A percentile compares a stretch with the other conserved stretches of the same genome.
Conservation (phyloP, 2,888 invertebrate species). For the Andrena haemorrhoa region DNA sequence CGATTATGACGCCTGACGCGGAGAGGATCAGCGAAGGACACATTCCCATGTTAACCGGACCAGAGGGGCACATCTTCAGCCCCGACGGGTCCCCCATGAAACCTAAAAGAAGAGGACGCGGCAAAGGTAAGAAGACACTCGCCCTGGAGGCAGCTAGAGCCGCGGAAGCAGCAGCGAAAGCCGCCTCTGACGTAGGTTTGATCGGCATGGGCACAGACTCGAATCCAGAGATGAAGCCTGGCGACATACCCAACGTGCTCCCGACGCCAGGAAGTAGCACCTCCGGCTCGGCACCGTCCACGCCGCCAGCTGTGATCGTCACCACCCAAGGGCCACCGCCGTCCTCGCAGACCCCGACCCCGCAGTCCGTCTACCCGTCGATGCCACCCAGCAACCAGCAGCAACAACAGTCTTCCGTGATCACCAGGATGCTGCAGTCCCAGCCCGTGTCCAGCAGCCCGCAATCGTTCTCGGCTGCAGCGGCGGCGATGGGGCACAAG, state of each 20-base stretch:
- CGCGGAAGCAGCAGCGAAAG: constrained; percentile 86
- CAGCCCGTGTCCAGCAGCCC: constrained; percentile 82
- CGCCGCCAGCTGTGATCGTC: constrained; percentile 78
- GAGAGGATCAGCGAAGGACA: constrained; percentile 68
- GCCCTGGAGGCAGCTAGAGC: constrained; percentile 84
- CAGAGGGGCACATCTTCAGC: constrained; percentile 78
- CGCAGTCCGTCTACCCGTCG: constrained; percentile 79
- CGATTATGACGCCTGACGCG: constrained; percentile 66
- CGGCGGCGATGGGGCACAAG: constrained; percentile 84
- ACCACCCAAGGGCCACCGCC: constrained; percentile 79
- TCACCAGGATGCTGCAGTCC: constrained; percentile 88
- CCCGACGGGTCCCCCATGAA: constrained; percentile 81
- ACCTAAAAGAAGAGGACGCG: constrained; percentile 83
- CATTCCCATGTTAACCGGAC: constrained; percentile 75
- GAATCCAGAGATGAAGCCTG: constrained; percentile 77
- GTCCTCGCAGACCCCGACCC: constrained; percentile 73
- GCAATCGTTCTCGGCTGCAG: constrained; percentile 83
- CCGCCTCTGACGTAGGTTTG: constrained; percentile 81
- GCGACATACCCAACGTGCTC: constrained; percentile 78
- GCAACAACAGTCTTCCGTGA: constrained; percentile 86
- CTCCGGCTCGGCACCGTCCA: constrained; percentile 83
- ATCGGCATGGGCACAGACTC: constrained; percentile 79
- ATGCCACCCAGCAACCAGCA: constrained; percentile 82
- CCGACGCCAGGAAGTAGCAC: constrained; percentile 83
- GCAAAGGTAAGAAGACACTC: constrained; percentile 84